Evolutionary conservation across 2,113 vertebrate genomes (phyloP), one percentile per base, ranked within the genome.

Genomic region (Diadophis punctatus): DNA sequence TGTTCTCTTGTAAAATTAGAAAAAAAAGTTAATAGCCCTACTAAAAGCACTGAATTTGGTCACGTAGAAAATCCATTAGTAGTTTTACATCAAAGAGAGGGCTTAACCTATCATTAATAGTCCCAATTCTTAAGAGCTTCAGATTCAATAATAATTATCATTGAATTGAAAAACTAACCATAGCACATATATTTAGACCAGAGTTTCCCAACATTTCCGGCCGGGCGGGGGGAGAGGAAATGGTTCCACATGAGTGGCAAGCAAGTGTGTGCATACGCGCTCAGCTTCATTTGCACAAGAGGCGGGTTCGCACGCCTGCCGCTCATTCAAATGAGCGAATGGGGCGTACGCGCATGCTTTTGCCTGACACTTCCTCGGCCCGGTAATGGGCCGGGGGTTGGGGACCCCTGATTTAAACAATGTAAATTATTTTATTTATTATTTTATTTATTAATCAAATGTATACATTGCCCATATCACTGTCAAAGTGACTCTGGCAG

Each of bases 81-180:
- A 93, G 18, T 95, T 96, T 97, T 96, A 93, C 96, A 96, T 96
- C 94, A 68, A 96, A 96, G 96, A 90, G 91, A 94, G 87, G 93
- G 93, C 93, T 95, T 92, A 94, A 95, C 95, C 94, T 91, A 96
- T 88, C 94, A 97, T 95, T 95, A 95, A 96, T 92, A 96, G 95
- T 94, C 93, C 93, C 89, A 92, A 91, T 95, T 95, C 91, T 93
- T 60, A 95, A 95, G 90, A 85, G 93, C 97, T 97, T 96, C 60
- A 93, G 93, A 95, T 97, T 97, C 95, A 94, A 93, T 95, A 96
- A 92, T 95, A 95, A 96, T 95, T 95, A 92, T 93, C 92, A 88
- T 95, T 96, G 95, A 89, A 93, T 91, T 94, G 93, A 93, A 95
- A 97, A 96, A 95, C 94, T 95, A 94, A 88, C 93, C 95, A 3